These are phyloP conservation scores for Rhinoderma darwinii DNA, from an alignment of 2,113 vertebrate species.

Conservation along the genomic window DNA sequence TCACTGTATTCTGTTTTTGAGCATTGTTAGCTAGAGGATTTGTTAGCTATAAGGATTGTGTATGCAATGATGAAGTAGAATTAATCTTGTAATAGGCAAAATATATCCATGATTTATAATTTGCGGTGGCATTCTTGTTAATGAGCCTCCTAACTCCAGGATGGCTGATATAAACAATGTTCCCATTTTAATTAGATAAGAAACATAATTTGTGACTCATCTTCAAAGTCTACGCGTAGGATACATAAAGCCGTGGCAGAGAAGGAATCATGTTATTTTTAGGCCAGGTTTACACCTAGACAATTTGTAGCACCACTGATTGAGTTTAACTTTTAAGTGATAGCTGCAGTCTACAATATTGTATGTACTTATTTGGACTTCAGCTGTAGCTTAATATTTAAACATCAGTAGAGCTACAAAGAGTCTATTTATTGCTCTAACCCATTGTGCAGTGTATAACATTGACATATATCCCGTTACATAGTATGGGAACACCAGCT, in stretches of 20 bases:
- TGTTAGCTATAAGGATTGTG: too few species aligned
- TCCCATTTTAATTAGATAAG: not conserved
- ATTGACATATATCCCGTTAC: too few species aligned
- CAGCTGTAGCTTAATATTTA: too few species aligned
- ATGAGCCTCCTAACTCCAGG: not conserved
- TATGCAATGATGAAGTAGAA: not conserved
- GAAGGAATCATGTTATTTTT: too few species aligned
- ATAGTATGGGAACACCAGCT: too few species aligned
- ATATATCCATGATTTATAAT: not conserved
- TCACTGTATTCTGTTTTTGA: too few species aligned
- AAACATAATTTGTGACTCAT: constrained; percentile 9
- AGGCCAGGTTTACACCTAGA: constrained; percentile 24
- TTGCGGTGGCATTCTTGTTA: not conserved
- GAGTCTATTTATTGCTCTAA: not conserved
- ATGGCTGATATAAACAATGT: not conserved
- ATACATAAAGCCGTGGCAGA: not conserved
- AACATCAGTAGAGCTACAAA: too few species aligned
- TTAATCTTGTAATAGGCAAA: not conserved
- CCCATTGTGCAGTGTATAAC: not conserved
- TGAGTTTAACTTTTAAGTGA: too few species aligned
- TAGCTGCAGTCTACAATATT: too few species aligned
- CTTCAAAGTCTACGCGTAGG: not conserved
- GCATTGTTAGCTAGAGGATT: too few species aligned
- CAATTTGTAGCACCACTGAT: too few species aligned
- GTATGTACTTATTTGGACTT: too few species aligned